Conservation (phyloP, 2,888 invertebrate genomes). For the Alloscopus bannaensis region DNA sequence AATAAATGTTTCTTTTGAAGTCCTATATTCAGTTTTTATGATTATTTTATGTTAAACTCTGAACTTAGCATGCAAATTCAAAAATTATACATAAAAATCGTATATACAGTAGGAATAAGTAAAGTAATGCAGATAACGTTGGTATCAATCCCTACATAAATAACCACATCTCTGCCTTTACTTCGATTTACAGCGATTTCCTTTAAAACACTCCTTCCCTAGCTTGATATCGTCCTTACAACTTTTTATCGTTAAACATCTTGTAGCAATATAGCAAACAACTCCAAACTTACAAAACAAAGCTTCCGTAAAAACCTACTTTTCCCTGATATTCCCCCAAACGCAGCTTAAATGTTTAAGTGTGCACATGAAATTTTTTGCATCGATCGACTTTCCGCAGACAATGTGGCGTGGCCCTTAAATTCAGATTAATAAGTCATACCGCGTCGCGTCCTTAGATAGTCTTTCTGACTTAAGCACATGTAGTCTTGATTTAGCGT, state of each 20-base stretch:
- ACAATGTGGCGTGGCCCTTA: constrained; percentile 39
- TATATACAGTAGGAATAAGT: constrained; percentile 13
- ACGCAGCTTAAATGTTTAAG: constrained; percentile 31
- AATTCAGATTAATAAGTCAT: constrained; percentile 44
- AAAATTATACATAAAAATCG: constrained; percentile 46
- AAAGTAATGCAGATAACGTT: constrained; percentile 22
- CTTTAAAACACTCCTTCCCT: background rate
- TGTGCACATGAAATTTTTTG: constrained; percentile 32
- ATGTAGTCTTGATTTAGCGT: constrained; percentile 47
- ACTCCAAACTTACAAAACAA: constrained; percentile 31
- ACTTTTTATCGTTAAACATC: background rate
- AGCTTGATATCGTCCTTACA: background rate
- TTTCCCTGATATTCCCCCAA: constrained; percentile 28
- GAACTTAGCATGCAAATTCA: constrained; percentile 10
- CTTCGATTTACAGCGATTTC: constrained; percentile 8
- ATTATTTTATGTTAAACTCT: constrained; percentile 21
- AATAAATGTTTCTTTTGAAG: constrained; percentile 42
- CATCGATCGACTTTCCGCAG: constrained; percentile 8
- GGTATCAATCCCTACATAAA: constrained; percentile 13
- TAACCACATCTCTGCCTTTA: background rate
- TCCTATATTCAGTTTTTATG: constrained; percentile 44
- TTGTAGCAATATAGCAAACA: constrained; percentile 24
- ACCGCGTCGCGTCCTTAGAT: constrained; percentile 49
- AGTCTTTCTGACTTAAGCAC: constrained; percentile 54
- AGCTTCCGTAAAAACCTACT: constrained; percentile 38